Percentiles rank a stretch among this genome's conserved stretches.
Conservation (phyloP, 1,140 invertebrate genomes). For the Drosophila pseudoananassae region DNA sequence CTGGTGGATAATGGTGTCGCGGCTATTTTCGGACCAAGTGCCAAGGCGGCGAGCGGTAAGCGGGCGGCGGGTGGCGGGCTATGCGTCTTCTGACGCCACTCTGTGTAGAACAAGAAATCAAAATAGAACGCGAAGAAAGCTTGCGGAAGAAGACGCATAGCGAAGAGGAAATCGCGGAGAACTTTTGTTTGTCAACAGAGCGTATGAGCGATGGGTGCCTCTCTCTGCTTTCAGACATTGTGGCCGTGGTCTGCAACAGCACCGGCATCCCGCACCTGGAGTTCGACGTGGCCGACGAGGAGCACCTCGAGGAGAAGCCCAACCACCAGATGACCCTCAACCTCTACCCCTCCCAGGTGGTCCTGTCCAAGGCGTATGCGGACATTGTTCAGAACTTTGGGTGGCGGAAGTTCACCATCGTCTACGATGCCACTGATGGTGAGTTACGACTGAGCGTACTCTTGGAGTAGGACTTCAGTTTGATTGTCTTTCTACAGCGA, state of each 20-base stretch:
- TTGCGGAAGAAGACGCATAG: not conserved
- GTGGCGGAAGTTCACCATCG: slow-evolving; percentile 91
- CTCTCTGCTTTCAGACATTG: slow-evolving; percentile 66
- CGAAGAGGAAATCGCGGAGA: slow-evolving; percentile 9
- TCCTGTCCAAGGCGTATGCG: slow-evolving; percentile 89
- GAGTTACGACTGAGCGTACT: slow-evolving; percentile 20
- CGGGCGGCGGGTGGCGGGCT: slow-evolving; percentile 4
- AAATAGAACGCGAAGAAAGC: slow-evolving; percentile 48
- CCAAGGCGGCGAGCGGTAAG: slow-evolving; percentile 85
- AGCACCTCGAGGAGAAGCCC: slow-evolving; percentile 83
- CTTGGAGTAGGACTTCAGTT: not conserved
- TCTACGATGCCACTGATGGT: slow-evolving; percentile 92
- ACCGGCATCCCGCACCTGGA: slow-evolving; percentile 88
- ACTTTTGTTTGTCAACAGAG: slow-evolving; percentile 58
- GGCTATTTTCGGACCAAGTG: slow-evolving; percentile 91
- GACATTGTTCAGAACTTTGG: slow-evolving; percentile 89
- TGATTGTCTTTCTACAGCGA: not conserved
- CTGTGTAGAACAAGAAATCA: slow-evolving; percentile 64
- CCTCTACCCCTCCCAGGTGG: slow-evolving; percentile 89
- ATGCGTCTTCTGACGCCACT: not conserved
- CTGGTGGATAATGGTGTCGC: slow-evolving; percentile 88
- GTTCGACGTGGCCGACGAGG: slow-evolving; percentile 87
- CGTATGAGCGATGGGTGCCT: slow-evolving; percentile 1
- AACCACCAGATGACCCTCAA: slow-evolving; percentile 86
- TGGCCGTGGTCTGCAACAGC: slow-evolving; percentile 88